Conservation (phyloP, 35 echinoderm and acorn worm genomes). For the Holothuria glaberrima region DNA sequence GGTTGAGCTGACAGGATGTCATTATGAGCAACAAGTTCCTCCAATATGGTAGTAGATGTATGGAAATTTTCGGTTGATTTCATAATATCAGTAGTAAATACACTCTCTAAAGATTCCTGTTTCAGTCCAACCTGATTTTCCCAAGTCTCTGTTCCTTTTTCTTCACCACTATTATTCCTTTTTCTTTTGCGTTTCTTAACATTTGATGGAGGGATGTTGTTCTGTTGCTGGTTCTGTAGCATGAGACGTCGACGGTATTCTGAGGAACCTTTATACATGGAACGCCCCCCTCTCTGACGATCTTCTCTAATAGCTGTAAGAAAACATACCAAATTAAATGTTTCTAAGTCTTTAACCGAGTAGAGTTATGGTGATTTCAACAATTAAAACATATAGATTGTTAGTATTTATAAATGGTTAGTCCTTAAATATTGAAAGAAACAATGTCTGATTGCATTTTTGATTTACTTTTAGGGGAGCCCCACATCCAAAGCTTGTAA, state of each 20-base stretch:
- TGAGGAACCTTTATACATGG: constrained; percentile 87
- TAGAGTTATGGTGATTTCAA: no score
- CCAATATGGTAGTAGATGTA: not conserved
- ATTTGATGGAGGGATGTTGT: not conserved
- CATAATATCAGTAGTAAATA: not conserved
- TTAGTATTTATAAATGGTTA: no score
- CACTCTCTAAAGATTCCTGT: not conserved
- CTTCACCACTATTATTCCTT: not conserved
- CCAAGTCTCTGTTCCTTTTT: not conserved
- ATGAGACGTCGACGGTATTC: constrained; percentile 66
- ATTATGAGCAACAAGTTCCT: constrained; percentile 56
- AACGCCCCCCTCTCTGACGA: constrained; percentile 79
- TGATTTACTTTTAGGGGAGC: no score
- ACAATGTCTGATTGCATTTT: no score
- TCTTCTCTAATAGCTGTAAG: constrained; percentile 78
- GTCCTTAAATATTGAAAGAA: no score
- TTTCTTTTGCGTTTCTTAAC: constrained; percentile 57
- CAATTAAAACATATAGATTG: no score
- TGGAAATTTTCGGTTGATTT: not conserved
- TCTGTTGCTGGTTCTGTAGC: constrained; percentile 50
- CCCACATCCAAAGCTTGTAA: no score
- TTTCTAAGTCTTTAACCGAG: no score
- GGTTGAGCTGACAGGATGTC: constrained; percentile 30
- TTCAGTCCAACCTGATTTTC: not conserved
- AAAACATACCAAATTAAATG: constrained; percentile 14